Evolutionary conservation across 2,888 invertebrate genomes (phyloP), one percentile per base, ranked within the genome.

Genomic region (Acanthosepion lycidas): DNA sequence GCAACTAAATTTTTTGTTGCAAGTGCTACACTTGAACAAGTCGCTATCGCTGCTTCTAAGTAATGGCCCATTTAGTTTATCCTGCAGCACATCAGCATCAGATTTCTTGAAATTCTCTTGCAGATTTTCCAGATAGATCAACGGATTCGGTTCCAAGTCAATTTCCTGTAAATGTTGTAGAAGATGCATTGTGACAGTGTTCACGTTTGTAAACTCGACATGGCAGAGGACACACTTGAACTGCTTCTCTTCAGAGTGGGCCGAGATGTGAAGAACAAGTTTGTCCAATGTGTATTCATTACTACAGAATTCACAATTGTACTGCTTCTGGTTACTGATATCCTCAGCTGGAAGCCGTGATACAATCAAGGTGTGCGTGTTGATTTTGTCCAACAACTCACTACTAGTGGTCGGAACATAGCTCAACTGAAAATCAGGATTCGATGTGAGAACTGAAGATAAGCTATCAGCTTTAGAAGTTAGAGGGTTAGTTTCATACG

Each of bases 291-390:
- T 93, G 49, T 53, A 93, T 53, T 93, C 49, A 12, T 93, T 53
- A 9, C 33, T 12, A 28, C 93, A 93, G n/a, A 93, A 93, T 53
- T 93, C 93, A 28, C 93, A 93, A 23, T 23, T 93, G 53, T 93
- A 93, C 51, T 42, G 53, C 23, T n/a, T 78, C 15, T 15, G n/a
- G 4, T 23, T 78, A 78, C 33, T 33, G 5, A 33, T 15, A 33
- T 78, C 78, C 78, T 78, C 78, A 5, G 78, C 3, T 3, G 78
- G 33, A 78, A 78, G 78, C n/a, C 78, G 78, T 4, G 78, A 78
- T n/a, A 33, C n/a, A 33, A 78, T 78, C 78, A 78, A 78, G n/a
- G 78, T 78, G n/a, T 78, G 78, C 0, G n/a, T 33, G 33, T 78
- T 78, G 15, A 78, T 78, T 12, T 78, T 78, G n/a, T 78, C 78